These are phyloP conservation scores for Gyrodactylus bullatarudis DNA, from an alignment of 1,140 invertebrate species.

Conservation along the genomic window DNA sequence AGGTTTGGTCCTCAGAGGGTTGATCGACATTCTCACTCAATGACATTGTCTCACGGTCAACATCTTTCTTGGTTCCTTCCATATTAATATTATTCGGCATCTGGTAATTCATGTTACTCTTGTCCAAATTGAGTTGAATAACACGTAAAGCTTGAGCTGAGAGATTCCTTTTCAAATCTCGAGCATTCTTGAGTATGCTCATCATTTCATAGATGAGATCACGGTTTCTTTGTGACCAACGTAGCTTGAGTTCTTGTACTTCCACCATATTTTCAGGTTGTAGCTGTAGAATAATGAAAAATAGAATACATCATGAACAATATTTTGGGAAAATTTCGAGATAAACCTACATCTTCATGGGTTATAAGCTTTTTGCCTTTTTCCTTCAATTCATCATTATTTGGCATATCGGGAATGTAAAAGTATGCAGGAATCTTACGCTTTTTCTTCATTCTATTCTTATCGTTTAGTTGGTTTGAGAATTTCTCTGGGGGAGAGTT, in stretches of 20 bases:
- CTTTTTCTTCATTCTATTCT: not conserved
- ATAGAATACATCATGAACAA: not conserved
- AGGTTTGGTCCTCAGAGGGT: not conserved
- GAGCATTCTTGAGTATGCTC: not conserved
- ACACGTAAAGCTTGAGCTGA: not conserved
- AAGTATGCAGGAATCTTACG: not conserved
- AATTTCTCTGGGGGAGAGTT: not conserved
- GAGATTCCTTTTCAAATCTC: not conserved
- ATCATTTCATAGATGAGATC: conserved; percentile 1
- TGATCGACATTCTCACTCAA: not conserved
- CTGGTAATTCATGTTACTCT: not conserved
- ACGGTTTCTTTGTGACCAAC: conserved; percentile 1
- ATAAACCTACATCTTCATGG: not conserved
- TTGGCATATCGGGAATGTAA: not conserved
- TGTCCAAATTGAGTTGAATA: not conserved
- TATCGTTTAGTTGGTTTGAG: not conserved
- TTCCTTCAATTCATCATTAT: not conserved
- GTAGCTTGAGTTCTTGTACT: not conserved
- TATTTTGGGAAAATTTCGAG: no score
- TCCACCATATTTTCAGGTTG: not conserved
- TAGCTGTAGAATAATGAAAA: not conserved
- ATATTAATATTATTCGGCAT: no score
- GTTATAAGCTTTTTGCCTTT: not conserved
- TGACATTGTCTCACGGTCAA: not conserved
- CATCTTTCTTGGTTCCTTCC: not conserved